Conservation (phyloP, 2,888 invertebrate genomes). For the Aethes cnicana region DNA sequence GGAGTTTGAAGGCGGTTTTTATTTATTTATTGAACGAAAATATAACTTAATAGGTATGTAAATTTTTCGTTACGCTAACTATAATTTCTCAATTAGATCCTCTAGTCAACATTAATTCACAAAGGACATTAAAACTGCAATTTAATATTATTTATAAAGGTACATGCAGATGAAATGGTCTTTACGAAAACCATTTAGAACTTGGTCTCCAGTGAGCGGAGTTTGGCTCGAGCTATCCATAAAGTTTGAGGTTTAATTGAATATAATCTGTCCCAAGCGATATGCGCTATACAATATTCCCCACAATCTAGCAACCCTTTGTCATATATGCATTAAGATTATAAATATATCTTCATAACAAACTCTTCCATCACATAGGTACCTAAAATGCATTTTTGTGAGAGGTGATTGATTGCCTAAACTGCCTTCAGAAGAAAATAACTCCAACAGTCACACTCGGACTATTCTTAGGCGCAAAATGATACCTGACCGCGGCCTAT, state of each 20-base stretch:
- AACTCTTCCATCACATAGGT: too few species aligned
- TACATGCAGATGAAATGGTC: slow-evolving; percentile 21
- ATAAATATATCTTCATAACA: too few species aligned
- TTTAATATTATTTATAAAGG: slow-evolving; percentile 11
- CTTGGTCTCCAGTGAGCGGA: slow-evolving; percentile 29
- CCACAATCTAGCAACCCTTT: slow-evolving; percentile 7
- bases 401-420: too few species aligned
- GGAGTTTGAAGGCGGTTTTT: not conserved
- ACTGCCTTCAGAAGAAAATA: too few species aligned
- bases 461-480: too few species aligned
- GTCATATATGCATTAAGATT: slow-evolving; percentile 7
- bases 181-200: slow-evolving; percentile 28
- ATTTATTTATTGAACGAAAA: not conserved
- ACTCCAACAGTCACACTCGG: too few species aligned
- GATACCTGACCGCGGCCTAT: too few species aligned
- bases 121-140: not conserved
- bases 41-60: too few species aligned
- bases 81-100: too few species aligned
- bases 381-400: too few species aligned
- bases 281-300: slow-evolving; percentile 21
- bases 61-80: too few species aligned
- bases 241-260: slow-evolving; percentile 31
- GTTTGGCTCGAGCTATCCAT: slow-evolving; percentile 30
- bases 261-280: slow-evolving; percentile 30
- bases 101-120: too few species aligned